These are phyloP conservation scores for Chirona hameri DNA, from an alignment of 2,888 invertebrate genomes.

Conservation along the genomic window DNA sequence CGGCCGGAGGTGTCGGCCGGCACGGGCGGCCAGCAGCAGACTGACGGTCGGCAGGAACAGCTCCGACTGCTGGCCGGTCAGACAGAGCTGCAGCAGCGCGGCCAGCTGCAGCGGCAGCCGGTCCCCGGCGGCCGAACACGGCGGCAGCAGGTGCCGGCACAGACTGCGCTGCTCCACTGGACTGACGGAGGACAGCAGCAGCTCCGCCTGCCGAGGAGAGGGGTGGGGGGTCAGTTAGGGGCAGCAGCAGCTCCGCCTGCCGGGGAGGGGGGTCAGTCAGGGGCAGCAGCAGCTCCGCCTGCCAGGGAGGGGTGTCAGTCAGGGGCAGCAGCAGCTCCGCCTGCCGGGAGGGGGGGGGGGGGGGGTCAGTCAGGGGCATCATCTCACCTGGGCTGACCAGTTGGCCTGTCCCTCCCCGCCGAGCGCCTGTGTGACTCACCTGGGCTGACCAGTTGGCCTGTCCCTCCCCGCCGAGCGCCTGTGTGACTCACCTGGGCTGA, in stretches of 20 bases:
- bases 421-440: no score
- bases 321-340: neutral
- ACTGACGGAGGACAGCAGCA: slow-evolving; percentile 4
- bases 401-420: no score
- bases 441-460: no score
- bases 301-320: neutral
- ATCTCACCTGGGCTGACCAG: no score
- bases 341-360: no score
- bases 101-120: slow-evolving; percentile 40
- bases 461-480: no score
- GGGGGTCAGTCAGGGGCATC: no score
- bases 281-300: slow-evolving; percentile 9
- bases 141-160: slow-evolving; percentile 29
- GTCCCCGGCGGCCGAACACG: neutral
- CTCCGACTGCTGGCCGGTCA: slow-evolving; percentile 38
- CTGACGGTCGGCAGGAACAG: slow-evolving; percentile 30
- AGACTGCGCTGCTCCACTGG: slow-evolving; percentile 30
- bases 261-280: no score
- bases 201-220: neutral
- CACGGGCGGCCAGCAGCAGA: neutral
- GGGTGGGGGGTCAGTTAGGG: neutral
- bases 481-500: neutral
- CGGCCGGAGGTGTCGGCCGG: neutral
- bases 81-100: slow-evolving; percentile 48
- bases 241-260: no score